Evolutionary conservation across 2,113 vertebrate genomes (phyloP).

Genomic region (Stegastes partitus): DNA sequence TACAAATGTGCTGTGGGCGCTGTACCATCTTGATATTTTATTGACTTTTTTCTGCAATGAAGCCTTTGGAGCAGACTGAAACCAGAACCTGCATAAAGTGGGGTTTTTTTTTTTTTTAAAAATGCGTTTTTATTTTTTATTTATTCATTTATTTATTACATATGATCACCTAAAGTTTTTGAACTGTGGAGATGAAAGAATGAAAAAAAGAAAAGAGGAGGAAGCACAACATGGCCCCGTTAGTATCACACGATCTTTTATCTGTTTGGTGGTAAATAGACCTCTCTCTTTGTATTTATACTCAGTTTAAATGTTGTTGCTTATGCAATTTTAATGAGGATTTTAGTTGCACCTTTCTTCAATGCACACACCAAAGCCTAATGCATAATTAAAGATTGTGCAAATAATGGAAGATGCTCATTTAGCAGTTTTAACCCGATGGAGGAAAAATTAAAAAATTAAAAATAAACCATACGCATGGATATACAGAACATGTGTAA

Average conservation of each 20-base stretch:
- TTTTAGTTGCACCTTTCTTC: slow-evolving; percentile 71
- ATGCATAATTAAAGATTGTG: slow-evolving; percentile 85
- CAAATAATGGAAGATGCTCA: slow-evolving; percentile 79
- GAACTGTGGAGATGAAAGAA: not conserved
- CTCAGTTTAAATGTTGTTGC: slow-evolving; percentile 80
- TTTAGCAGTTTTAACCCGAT: slow-evolving; percentile 55
- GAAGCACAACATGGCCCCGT: slow-evolving; percentile 24
- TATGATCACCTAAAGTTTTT: not conserved
- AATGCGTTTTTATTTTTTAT: not conserved
- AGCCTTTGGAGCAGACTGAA: too few species aligned
- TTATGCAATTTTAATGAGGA: slow-evolving; percentile 78
- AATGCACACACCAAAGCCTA: slow-evolving; percentile 81
- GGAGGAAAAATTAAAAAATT: slow-evolving; percentile 15
- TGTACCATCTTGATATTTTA: too few species aligned
- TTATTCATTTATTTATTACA: too few species aligned
- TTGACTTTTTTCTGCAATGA: too few species aligned
- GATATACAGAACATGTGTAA: not conserved
- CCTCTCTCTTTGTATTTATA: slow-evolving; percentile 57
- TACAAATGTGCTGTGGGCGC: too few species aligned
- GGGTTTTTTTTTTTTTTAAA: too few species aligned
- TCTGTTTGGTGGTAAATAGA: slow-evolving; percentile 76
- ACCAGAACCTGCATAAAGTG: too few species aligned
- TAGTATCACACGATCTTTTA: slow-evolving; percentile 76
- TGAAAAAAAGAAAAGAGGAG: not conserved
- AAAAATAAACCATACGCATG: slow-evolving; percentile 3